phyloP scores from a whole-genome alignment of 2,113 vertebrate genomes.

The Heteronetta atricapilla region DNA sequence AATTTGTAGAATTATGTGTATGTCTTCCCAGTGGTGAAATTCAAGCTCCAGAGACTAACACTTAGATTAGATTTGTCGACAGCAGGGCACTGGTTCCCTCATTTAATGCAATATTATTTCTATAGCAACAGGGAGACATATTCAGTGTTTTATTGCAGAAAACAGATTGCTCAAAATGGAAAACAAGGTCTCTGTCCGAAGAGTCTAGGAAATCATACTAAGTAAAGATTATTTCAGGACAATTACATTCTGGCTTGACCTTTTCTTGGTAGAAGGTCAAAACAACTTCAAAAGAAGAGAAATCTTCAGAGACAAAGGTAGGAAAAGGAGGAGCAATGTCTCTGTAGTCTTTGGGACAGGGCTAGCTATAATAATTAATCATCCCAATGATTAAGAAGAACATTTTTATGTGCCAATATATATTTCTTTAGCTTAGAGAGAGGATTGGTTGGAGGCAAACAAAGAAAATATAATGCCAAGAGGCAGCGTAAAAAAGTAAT shows the following conservation, averaged over 20 bases:
- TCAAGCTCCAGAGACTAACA: constrained; percentile 46
- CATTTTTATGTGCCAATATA: neutral
- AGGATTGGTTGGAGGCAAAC: neutral
- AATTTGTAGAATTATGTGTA: constrained; percentile 55
- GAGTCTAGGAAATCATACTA: neutral
- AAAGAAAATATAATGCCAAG: neutral
- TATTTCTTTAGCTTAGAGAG: neutral
- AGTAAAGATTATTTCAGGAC: neutral
- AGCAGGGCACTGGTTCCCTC: constrained; percentile 44
- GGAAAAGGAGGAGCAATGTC: neutral
- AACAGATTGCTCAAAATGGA: constrained; percentile 39
- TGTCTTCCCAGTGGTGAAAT: constrained; percentile 39
- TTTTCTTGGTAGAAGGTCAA: neutral
- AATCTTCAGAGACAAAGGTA: neutral
- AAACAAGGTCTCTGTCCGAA: constrained; percentile 18
- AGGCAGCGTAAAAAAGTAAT: neutral
- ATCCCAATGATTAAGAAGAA: neutral
- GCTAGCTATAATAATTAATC: neutral
- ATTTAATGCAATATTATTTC: constrained; percentile 60
- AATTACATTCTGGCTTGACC: neutral
- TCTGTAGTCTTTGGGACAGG: neutral
- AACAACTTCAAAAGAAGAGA: neutral
- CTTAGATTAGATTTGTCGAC: constrained; percentile 43
- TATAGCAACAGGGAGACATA: constrained; percentile 54
- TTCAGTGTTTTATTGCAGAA: constrained; percentile 15